Percentiles rank a stretch among this genome's conserved stretches.
phyloP scores from a whole-genome alignment of 2,797 vertebrate genomes.

The Triplophysa yarkandensis region DNA sequence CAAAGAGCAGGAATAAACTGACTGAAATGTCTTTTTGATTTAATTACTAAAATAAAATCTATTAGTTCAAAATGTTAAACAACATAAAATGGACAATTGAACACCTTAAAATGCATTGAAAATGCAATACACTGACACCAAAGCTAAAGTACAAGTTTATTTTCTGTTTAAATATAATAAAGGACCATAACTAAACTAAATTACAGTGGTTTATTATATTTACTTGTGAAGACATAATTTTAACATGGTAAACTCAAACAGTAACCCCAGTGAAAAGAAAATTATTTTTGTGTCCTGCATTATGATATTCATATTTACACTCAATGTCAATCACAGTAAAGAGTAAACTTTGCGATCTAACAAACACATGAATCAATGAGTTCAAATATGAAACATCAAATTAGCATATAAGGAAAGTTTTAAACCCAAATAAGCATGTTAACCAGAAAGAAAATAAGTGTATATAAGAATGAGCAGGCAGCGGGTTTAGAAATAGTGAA shows the following conservation, averaged over 20 bases:
- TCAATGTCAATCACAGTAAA: background rate
- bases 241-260: background rate
- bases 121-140: background rate
- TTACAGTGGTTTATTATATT: background rate
- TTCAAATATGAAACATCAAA: constrained; percentile 18
- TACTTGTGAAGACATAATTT: background rate
- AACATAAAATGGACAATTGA: too few relatives aligned
- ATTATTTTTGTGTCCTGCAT: background rate
- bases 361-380: background rate
- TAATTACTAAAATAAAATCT: too few relatives aligned
- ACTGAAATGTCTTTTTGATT: background rate
- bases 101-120: too few relatives aligned
- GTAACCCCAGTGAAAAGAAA: background rate
- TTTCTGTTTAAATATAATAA: background rate
- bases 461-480: background rate
- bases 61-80: too few relatives aligned
- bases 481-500: constrained; percentile 1
- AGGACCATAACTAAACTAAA: background rate
- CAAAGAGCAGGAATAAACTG: background rate
- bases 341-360: background rate
- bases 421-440: constrained; percentile 19
- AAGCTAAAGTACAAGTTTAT: constrained; percentile 1
- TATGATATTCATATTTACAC: constrained; percentile 7
- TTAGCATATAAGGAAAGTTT: background rate
- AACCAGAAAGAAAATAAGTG: constrained; percentile 16